Evolutionary conservation across 2,113 vertebrate genomes (phyloP), one percentile per base, ranked within the genome.

Genomic region (Nibea albiflora): DNA sequence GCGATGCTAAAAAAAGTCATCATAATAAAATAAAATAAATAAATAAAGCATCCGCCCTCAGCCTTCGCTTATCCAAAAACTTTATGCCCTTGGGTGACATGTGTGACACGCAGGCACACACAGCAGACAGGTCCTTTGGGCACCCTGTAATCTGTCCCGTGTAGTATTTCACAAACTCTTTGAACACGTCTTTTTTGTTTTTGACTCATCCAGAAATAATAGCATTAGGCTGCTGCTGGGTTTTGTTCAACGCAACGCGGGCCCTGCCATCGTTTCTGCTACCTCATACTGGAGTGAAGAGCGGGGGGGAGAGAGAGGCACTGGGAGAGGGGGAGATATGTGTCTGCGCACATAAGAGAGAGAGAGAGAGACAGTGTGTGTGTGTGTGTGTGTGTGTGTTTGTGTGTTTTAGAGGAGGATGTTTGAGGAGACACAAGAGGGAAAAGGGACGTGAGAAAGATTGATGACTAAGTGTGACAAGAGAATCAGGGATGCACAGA

Each of bases 211-310:
- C 79, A 74, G 84, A 91, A 93, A 89, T 89, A 88, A 84, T 76
- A 82, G 88, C 71, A 85, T 80, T 28, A 58, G 87, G 68, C 73
- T 70, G 61, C 62, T 63, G 77, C 56, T 73, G 61, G 16, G 75
- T 71, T 88, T 73, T 83, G 82, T 78, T 71, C 3, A 2, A 66
- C 20, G 52, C 60, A 69, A 69, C 66, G 52, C 60, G 70, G 39
- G 74, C 70, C 78, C 70, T 85, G 83, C 76, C 75, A 81, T 76
- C 88, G 91, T 90, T 88, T 83, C 76, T 90, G 83, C 87, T 86
- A 89, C 73, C 76, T 91, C 87, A 56, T 50, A 84, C 57, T 53
- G 81, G 85, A 72, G 78, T 5, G 1, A 35, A 9, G 35, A 35
- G 1, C 22, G 57, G 77, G 71, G 35, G 64, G 77, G 73, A 24